A percentile compares a stretch with the other conserved stretches of the same genome.
Conservation (phyloP, 2,797 vertebrate genomes). For the Masticophis lateralis region DNA sequence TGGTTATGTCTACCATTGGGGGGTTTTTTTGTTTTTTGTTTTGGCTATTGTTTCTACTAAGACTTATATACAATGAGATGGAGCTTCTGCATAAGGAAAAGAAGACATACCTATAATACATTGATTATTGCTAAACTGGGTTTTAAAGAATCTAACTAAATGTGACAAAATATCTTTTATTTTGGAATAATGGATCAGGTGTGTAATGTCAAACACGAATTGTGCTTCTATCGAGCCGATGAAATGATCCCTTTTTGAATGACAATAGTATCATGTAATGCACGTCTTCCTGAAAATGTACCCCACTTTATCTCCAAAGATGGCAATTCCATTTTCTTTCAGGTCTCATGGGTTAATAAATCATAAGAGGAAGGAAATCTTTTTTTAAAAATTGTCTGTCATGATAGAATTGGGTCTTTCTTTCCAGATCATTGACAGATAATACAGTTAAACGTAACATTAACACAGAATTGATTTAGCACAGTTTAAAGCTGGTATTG, state of each 20-base stretch:
- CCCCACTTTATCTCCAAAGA: slow-evolving; percentile 19
- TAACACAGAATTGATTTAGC: background rate
- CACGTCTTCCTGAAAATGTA: background rate
- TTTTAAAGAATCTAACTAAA: background rate
- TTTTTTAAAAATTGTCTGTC: background rate
- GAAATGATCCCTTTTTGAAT: slow-evolving; percentile 16
- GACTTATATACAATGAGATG: background rate
- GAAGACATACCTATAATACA: background rate
- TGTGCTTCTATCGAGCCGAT: background rate
- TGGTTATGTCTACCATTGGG: background rate
- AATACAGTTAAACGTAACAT: slow-evolving; percentile 45
- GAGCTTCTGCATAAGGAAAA: background rate
- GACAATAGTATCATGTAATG: slow-evolving; percentile 10
- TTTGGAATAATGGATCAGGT: background rate
- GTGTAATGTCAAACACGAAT: slow-evolving; percentile 1
- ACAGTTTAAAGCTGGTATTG: slow-evolving; percentile 7
- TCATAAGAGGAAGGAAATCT: background rate
- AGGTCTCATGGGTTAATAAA: slow-evolving; percentile 32
- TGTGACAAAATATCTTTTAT: background rate
- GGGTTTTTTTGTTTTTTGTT: background rate
- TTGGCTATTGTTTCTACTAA: background rate
- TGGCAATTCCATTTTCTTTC: background rate
- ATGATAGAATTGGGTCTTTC: slow-evolving; percentile 41
- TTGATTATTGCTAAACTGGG: background rate
- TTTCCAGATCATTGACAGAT: slow-evolving; percentile 36